A percentile compares a stretch with the other conserved stretches of the same genome.
These are phyloP conservation scores for Pheucticus melanocephalus DNA, from an alignment of 2,113 vertebrate genomes.

Conservation along the genomic window DNA sequence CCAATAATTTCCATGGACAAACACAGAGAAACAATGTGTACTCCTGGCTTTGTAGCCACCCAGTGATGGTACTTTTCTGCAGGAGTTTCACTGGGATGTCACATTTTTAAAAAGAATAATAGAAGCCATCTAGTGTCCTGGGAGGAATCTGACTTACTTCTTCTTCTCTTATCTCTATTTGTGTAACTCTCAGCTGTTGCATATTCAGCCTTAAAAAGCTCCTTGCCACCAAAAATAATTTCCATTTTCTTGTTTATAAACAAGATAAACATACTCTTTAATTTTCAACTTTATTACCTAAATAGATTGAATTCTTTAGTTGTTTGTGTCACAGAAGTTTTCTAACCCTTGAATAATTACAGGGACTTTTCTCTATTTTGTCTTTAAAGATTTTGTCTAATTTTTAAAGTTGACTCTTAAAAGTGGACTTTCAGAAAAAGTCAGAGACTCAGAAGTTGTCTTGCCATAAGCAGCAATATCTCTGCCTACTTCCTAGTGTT, in stretches of 20 bases:
- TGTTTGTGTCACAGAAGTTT: background rate
- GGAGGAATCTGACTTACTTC: background rate
- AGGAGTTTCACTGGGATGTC: background rate
- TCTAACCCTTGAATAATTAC: background rate
- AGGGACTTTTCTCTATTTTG: background rate
- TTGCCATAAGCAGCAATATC: background rate
- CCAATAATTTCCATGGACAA: background rate
- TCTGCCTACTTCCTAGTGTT: background rate
- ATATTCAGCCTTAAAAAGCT: background rate
- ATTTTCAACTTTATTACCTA: background rate
- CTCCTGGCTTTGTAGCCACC: background rate
- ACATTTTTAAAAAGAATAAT: background rate
- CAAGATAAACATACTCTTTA: background rate
- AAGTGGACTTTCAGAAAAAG: background rate
- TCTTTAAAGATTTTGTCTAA: background rate
- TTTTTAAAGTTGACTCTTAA: background rate
- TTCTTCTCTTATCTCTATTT: background rate
- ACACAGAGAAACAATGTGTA: background rate
- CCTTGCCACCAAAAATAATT: background rate
- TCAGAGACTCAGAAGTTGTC: background rate
- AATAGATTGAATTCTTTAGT: background rate
- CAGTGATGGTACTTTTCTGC: background rate
- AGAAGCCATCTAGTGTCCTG: background rate
- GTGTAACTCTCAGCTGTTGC: background rate
- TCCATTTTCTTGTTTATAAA: background rate